These are phyloP conservation scores for Brienomyrus longianalis DNA, from an alignment of 2,113 vertebrate species.

Conservation along the genomic window DNA sequence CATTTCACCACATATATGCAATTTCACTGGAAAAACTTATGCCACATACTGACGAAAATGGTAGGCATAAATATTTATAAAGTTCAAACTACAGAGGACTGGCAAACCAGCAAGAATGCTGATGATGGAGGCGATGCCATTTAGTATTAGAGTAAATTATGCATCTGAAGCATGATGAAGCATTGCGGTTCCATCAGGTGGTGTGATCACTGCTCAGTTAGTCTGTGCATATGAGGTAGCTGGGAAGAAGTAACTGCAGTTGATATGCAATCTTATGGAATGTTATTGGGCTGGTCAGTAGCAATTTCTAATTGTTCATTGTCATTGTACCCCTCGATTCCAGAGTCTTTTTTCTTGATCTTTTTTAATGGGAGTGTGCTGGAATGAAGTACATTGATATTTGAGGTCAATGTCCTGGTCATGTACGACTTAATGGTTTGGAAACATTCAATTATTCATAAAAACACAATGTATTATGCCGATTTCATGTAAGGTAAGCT, in stretches of 20 bases:
- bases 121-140: neutral
- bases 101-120: neutral
- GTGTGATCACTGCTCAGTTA: neutral
- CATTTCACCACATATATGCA: neutral
- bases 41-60: neutral
- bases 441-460: neutral
- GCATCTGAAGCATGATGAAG: neutral
- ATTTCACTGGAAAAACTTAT: neutral
- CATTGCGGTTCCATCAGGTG: neutral
- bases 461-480: neutral
- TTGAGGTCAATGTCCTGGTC: neutral
- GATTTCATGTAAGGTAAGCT: neutral
- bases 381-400: neutral
- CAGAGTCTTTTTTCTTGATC: neutral
- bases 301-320: neutral
- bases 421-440: neutral
- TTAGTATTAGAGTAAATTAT: neutral
- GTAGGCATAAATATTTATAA: neutral
- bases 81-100: neutral
- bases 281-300: neutral
- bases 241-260: neutral
- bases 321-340: neutral
- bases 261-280: neutral
- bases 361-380: neutral
- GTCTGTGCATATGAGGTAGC: neutral